These are phyloP conservation scores for Kradibia gibbosae DNA, from an alignment of 1,140 invertebrate species.

Conservation along the genomic window DNA sequence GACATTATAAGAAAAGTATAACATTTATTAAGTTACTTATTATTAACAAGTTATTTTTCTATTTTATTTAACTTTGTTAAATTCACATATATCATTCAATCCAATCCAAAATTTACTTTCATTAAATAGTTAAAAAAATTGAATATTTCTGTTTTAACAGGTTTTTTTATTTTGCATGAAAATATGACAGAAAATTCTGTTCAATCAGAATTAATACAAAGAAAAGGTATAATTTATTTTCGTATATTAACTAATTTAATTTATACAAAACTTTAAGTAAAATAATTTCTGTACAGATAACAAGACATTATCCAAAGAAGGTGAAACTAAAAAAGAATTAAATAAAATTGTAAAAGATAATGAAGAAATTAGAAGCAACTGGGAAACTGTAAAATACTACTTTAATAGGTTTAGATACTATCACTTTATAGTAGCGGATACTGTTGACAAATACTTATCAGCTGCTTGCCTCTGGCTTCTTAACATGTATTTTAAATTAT, in stretches of 20 bases:
- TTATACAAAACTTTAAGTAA: constrained; percentile 1
- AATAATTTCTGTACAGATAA: background rate
- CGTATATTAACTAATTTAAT: background rate
- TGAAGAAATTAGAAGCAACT: constrained; percentile 31
- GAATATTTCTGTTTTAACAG: constrained; percentile 36
- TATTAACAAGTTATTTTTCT: constrained; percentile 25
- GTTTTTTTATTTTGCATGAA: constrained; percentile 18
- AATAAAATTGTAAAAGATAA: background rate
- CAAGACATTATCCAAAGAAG: background rate
- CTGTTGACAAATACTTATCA: constrained; percentile 45
- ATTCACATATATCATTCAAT: constrained; percentile 19
- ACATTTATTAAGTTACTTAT: constrained; percentile 38
- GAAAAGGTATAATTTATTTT: constrained; percentile 40
- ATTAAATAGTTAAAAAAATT: constrained; percentile 12
- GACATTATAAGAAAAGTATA: background rate
- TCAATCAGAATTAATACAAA: constrained; percentile 25
- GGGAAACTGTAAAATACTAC: constrained; percentile 49
- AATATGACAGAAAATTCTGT: constrained; percentile 32
- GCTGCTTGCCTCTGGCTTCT: constrained; percentile 47
- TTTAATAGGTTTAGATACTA: constrained; percentile 52
- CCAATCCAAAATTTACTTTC: background rate
- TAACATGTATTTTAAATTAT: constrained; percentile 49
- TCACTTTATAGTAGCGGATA: constrained; percentile 47
- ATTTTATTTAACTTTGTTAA: constrained; percentile 30
- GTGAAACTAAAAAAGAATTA: background rate